These are phyloP conservation scores for Orthonychiurus folsomi DNA, from an alignment of 2,888 invertebrate species.

Conservation along the genomic window DNA sequence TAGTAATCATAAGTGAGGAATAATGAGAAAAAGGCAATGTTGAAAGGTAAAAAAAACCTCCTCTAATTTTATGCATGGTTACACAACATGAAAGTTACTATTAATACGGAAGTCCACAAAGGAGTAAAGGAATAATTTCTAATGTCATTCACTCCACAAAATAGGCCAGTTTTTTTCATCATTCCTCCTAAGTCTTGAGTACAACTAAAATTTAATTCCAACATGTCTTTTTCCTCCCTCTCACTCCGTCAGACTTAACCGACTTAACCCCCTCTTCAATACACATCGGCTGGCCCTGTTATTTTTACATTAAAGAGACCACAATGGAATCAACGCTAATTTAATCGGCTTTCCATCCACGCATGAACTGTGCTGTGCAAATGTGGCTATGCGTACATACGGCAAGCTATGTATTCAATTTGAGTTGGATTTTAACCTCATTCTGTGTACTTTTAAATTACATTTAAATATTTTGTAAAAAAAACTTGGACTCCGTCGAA, in stretches of 20 bases:
- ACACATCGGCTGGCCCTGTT: not conserved
- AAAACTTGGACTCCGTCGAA: too few species aligned
- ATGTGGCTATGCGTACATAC: too few species aligned
- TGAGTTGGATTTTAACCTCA: too few species aligned
- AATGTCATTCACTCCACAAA: constrained; percentile 40
- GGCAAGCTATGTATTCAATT: too few species aligned
- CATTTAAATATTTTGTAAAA: too few species aligned
- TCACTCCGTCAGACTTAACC: too few species aligned
- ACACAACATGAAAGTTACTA: constrained; percentile 40
- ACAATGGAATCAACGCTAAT: not conserved
- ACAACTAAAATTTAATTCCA: not conserved
- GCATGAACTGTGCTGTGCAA: too few species aligned
- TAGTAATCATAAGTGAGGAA: not conserved
- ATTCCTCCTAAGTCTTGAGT: not conserved
- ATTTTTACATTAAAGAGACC: not conserved
- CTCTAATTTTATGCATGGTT: constrained; percentile 41
- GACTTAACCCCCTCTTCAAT: not conserved
- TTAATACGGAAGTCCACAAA: constrained; percentile 40
- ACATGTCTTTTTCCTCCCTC: too few species aligned
- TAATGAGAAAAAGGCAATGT: not conserved
- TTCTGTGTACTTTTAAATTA: too few species aligned
- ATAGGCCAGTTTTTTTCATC: constrained; percentile 26
- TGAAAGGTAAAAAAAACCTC: not conserved
- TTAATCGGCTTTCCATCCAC: not conserved
- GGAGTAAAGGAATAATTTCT: constrained; percentile 31